Evolutionary conservation across 1,140 invertebrate genomes (phyloP), one percentile per base, ranked within the genome.

Genomic region (Drosophila bifasciata): DNA sequence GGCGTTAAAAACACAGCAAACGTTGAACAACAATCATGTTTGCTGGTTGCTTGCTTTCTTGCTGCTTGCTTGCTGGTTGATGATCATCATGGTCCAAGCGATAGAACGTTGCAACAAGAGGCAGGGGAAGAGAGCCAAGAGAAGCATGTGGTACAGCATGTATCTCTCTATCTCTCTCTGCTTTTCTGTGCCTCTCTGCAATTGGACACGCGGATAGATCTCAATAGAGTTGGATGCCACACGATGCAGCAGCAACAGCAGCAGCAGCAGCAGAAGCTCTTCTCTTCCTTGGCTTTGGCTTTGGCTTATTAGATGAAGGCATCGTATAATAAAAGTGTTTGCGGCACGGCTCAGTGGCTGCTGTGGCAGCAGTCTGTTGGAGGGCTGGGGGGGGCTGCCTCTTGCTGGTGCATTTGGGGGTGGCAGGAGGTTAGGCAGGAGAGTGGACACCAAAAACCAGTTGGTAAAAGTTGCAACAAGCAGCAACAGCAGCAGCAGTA

Each of bases 261-360:
- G 48, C 67, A 57, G 46, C 74, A 46, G 39, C 67, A 53, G 69
- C 62, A 68, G 55, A 69, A 51, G 63, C 63, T 59, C 55, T 70
- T 59, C 71, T 71, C 46, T 69, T 80, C 64, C 69, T 46, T 60
- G 60, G 61, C 60, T 53, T 49, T 51, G 36, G 41, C 71, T 58
- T 69, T 76, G 71, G 81, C 81, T 86, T 86, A 86, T 86, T 86
- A 86, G 81, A 86, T 86, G 81, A 85, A 85, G 81, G 81, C 81
- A 88, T 36, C 32, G 32, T 85, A 85, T 85, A 85, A 85, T 85
- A 85, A 85, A 86, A 85, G 81, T 85, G 81, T 85, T 85, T 36
- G 32, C 32, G 32, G 32, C 32, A 36, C 32, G 32, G 32, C 32
- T 36, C 32, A 36, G 81, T 81, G 72, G 73, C 81, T 81, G 77